Conservation (phyloP, 2,113 vertebrate species). For the Microtus oregoni region DNA sequence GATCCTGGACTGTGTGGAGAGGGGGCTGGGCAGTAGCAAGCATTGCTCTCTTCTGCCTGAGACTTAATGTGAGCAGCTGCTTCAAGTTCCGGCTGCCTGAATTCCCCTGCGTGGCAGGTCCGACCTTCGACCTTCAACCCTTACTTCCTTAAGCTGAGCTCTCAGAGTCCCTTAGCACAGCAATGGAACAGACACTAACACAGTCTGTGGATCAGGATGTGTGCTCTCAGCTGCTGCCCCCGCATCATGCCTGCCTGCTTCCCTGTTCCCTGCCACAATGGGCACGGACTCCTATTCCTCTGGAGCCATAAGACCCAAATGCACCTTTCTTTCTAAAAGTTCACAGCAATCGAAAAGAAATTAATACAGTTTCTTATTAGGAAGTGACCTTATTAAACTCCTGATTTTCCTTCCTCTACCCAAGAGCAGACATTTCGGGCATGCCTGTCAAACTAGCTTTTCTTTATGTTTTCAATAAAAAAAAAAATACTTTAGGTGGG, state of each 20-base stretch:
- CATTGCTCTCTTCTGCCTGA: not conserved
- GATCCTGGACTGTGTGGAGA: not conserved
- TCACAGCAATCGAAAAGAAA: not conserved
- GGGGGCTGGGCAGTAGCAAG: not conserved
- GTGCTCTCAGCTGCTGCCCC: not conserved
- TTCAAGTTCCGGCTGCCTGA: not conserved
- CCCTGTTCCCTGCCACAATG: fast-evolving
- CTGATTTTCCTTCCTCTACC: not conserved
- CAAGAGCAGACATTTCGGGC: not conserved
- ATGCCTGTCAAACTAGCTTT: not conserved
- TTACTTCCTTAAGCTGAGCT: not conserved
- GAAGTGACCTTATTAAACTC: not conserved
- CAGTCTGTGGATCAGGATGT: not conserved
- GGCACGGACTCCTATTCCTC: not conserved
- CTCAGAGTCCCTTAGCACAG: not conserved
- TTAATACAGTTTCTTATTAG: not conserved
- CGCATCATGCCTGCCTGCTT: not conserved
- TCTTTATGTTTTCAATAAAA: not conserved
- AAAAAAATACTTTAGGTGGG: not conserved
- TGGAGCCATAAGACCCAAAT: not conserved
- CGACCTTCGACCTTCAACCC: not conserved
- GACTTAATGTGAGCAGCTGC: not conserved
- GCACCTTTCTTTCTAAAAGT: not conserved
- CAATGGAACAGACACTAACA: not conserved
- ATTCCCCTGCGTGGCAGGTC: not conserved